Evolutionary conservation across 2,113 vertebrate species (phyloP), one percentile per base, ranked within the genome.

Genomic region (Saiga tatarica): DNA sequence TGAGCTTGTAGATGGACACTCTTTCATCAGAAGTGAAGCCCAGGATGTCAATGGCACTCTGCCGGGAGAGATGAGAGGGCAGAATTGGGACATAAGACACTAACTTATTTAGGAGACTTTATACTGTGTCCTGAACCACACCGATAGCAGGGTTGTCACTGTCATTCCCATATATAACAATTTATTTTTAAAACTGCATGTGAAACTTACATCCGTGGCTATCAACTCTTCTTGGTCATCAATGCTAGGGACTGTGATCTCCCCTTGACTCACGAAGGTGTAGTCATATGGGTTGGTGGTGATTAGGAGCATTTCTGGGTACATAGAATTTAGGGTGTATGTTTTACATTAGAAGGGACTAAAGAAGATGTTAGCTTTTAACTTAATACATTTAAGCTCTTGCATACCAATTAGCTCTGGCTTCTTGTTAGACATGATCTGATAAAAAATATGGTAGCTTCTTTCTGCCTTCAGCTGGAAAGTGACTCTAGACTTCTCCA

Each of bases 381-480:
- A 8, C 7, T 82, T 17, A 19, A 19, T 45, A 57, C 53, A 57
- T 52, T 47, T 87, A 97, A 92, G 30, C 1, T 92, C 0, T 85
- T 76, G 10, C 94, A 59, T 98, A 97, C 97, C 97, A 94, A 97
- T 98, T 5, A 99, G 98, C 71, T 99, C 99, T 0, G 99, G 99
- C 90, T 99, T 99, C 98, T 99, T 99, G 97, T 99, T 99, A 91
- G 99, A 99, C 94, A 98, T 99, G 97, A 99, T 88, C 98, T 99
- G 99, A 82, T 99, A 99, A 92, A 99, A 99, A 87, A 99, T 99
- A 95, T 99, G 99, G 87, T 99, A 99, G 97, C 99, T 99, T 97
- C 99, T 99, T 98, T 99, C 99, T 3, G 99, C 99, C 47, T 99
- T 98, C 16, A 99, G 98, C 97, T 99, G 99, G 98, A 99, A 99